phyloP scores from a whole-genome alignment of 2,113 vertebrate genomes.

The Spilogale gracilis region DNA sequence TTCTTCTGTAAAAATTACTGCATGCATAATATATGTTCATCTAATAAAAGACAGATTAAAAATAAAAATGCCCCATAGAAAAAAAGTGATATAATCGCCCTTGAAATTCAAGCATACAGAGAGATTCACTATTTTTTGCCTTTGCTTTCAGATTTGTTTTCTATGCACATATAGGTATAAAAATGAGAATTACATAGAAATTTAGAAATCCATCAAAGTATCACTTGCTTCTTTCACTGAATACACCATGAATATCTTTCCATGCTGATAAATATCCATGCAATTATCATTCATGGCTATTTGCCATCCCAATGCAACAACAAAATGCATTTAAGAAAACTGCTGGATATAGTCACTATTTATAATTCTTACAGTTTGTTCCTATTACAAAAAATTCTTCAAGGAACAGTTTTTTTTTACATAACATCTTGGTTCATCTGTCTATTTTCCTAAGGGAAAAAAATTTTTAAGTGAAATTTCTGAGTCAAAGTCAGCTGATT shows the following conservation, averaged over 20 bases:
- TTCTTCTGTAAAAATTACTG: not conserved
- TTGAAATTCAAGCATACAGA: not conserved
- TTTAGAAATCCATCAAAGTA: not conserved
- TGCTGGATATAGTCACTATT: not conserved
- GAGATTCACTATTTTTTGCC: not conserved
- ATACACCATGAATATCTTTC: not conserved
- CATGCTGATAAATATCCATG: not conserved
- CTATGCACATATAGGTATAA: not conserved
- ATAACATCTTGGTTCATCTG: not conserved
- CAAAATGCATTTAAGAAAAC: not conserved
- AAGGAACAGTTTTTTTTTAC: not conserved
- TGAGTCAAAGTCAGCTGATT: not conserved
- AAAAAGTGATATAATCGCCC: not conserved
- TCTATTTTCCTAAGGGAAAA: not conserved
- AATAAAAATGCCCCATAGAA: not conserved
- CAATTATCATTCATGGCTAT: not conserved
- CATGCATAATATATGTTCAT: not conserved
- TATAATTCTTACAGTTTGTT: not conserved
- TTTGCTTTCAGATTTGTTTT: not conserved
- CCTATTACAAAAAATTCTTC: not conserved
- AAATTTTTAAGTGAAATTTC: not conserved
- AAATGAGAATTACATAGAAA: not conserved
- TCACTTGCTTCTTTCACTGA: slow-evolving; percentile 17
- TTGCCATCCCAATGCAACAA: not conserved
- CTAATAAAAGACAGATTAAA: not conserved